Conservation (phyloP, 2,797 vertebrate species). For the Helicolenus hilgendorfi region DNA sequence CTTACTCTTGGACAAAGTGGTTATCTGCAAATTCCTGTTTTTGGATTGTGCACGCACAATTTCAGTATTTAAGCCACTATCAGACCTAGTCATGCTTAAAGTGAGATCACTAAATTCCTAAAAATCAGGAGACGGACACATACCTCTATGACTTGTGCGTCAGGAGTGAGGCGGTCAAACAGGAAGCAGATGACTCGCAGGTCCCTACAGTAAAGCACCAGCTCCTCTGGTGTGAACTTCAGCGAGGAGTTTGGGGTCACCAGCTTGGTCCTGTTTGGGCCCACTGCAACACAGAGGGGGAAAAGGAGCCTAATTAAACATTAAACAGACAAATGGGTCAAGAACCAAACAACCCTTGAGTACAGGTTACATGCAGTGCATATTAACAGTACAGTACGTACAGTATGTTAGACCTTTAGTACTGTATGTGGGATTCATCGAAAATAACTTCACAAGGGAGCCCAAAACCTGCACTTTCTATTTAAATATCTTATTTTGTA, state of each 20-base stretch:
- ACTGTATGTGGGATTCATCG: not conserved
- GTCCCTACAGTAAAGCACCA: conserved; percentile 94
- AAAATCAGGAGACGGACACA: not conserved
- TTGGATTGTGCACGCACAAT: not conserved
- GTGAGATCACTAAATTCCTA: not conserved
- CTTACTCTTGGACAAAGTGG: not conserved
- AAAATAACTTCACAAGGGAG: not conserved
- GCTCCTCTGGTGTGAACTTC: conserved; percentile 96
- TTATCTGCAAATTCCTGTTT: not conserved
- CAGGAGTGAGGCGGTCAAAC: conserved; percentile 93
- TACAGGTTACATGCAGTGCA: not conserved
- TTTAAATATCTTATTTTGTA: not conserved
- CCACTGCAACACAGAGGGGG: conserved; percentile 79
- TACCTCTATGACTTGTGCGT: conserved; percentile 93
- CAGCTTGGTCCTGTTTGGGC: conserved; percentile 93
- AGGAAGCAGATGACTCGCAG: conserved; percentile 94
- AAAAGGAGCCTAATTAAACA: not conserved
- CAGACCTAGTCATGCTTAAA: not conserved
- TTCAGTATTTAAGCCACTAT: not conserved
- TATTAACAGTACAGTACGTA: not conserved
- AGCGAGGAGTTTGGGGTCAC: conserved; percentile 92
- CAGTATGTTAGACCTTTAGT: not conserved
- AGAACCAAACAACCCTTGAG: not conserved
- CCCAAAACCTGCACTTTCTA: not conserved
- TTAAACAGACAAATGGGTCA: not conserved